Conservation (phyloP, 2,888 invertebrate genomes). For the Rhingia rostrata region DNA sequence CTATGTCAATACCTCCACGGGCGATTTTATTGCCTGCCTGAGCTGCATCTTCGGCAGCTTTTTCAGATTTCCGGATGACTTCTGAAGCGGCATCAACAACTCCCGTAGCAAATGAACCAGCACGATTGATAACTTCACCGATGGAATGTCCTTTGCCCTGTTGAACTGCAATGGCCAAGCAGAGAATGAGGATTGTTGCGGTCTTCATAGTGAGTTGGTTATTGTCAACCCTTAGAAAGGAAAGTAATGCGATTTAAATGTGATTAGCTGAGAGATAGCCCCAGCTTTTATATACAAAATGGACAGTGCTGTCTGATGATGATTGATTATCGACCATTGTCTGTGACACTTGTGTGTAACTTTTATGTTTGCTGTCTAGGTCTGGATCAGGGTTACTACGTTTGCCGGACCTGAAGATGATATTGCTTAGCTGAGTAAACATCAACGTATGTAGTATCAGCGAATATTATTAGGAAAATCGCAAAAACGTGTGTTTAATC, state of each 20-base stretch:
- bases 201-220: slow-evolving; percentile 32
- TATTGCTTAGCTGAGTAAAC: no score
- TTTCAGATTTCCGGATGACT: slow-evolving; percentile 1
- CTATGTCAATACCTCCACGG: slow-evolving; percentile 17
- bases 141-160: slow-evolving; percentile 12
- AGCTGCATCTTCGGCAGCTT: slow-evolving; percentile 17
- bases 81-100: background rate
- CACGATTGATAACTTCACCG: slow-evolving; percentile 11
- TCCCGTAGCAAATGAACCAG: slow-evolving; percentile 24
- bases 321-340: background rate
- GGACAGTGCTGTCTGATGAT: no score
- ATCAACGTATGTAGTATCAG: no score
- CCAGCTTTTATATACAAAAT: slow-evolving; percentile 42
- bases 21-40: background rate
- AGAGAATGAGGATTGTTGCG: slow-evolving; percentile 37
- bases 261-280: slow-evolving; percentile 4
- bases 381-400: no score
- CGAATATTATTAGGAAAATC: no score
- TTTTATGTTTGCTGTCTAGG: slow-evolving; percentile 25
- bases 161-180: slow-evolving; percentile 32
- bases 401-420: no score
- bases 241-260: slow-evolving; percentile 46
- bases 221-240: background rate
- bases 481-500: no score
- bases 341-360: no score